Base-by-base conservation (phyloP, 2,888 invertebrate genomes). In the Lamproptera curius region DNA sequence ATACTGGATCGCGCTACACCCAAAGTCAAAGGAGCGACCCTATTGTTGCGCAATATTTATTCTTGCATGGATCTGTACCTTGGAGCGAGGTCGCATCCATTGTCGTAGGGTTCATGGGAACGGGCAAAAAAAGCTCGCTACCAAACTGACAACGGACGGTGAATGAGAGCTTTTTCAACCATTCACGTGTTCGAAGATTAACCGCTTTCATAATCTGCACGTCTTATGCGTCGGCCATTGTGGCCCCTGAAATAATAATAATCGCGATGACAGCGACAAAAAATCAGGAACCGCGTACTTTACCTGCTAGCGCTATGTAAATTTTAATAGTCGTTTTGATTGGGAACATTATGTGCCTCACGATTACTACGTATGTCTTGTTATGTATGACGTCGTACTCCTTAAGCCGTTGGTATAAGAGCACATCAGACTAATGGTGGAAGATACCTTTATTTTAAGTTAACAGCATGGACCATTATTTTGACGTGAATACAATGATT, bases 31-130 rank as follows among this genome's bases (percentile, higher is more conserved):
- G 86, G 80, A 81, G 78, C 80, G 69, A 78, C 77, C 77, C 86
- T 71, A 86, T 87, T 86, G 87, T 86, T 75, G 68, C 63, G 63
- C 66, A 77, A 84, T 87, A 86, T 86, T 86, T 87, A 86, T 87
- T 85, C 86, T 84, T 83, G 84, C 78, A 76, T 78, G 75, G 83
- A 82, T 86, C 80, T 76, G 67, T 62, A 67, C 67, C 71, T 67
- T 54, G 55, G 53, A 67, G 77, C 69, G 75, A 83, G 87, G 85
- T 85, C 84, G 84, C 57, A 55, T 58, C 80, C 66, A 76, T 87
- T 86, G 86, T 87, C 76, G 46, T 69, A 70, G 77, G 81, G 87
- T 86, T 86, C 86, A 86, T 86, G 86, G 86, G 86, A 86, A 87
- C 78, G 61, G 54, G 76, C 84, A 86, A 87, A 87, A 87, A 87